phyloP scores from a whole-genome alignment of 2,113 vertebrate genomes.

The Rissa tridactyla region DNA sequence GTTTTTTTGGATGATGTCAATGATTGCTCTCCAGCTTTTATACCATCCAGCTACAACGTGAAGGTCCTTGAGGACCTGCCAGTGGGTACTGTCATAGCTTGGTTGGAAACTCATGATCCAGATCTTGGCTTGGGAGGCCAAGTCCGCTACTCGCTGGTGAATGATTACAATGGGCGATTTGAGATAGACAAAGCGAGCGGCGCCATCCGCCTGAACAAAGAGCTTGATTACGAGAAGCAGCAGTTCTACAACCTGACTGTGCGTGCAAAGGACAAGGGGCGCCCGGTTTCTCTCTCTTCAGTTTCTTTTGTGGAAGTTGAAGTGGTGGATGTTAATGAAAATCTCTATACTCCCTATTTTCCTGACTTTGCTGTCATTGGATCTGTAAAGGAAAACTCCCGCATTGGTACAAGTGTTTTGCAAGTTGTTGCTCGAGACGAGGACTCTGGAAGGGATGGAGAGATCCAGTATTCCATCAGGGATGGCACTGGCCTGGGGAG shows the following conservation, averaged over 20 bases:
- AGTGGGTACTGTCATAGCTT: slow-evolving; percentile 90
- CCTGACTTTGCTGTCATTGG: slow-evolving; percentile 86
- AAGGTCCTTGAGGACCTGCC: slow-evolving; percentile 94
- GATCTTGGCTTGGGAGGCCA: slow-evolving; percentile 92
- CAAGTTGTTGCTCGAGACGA: slow-evolving; percentile 89
- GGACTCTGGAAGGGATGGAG: slow-evolving; percentile 89
- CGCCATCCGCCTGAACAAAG: slow-evolving; percentile 88
- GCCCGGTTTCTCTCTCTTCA: slow-evolving; percentile 90
- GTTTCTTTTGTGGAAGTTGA: slow-evolving; percentile 94
- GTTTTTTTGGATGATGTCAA: slow-evolving; percentile 91
- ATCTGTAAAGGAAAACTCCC: slow-evolving; percentile 90
- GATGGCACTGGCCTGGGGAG: slow-evolving; percentile 94
- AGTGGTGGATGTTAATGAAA: slow-evolving; percentile 97
- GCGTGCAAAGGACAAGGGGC: slow-evolving; percentile 92
- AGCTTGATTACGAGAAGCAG: slow-evolving; percentile 93
- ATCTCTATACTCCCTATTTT: slow-evolving; percentile 93
- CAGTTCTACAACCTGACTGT: slow-evolving; percentile 96
- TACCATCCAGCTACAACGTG: slow-evolving; percentile 87
- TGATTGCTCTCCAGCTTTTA: slow-evolving; percentile 91
- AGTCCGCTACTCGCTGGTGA: slow-evolving; percentile 89
- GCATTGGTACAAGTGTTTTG: slow-evolving; percentile 89
- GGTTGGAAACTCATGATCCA: slow-evolving; percentile 94
- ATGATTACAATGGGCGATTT: slow-evolving; percentile 90
- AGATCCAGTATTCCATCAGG: slow-evolving; percentile 93
- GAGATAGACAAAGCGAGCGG: slow-evolving; percentile 92